A percentile compares a stretch with the other conserved stretches of the same genome.
These are phyloP conservation scores for Haliaeetus leucogaster DNA, from an alignment of 2,113 vertebrate genomes.

Conservation along the genomic window DNA sequence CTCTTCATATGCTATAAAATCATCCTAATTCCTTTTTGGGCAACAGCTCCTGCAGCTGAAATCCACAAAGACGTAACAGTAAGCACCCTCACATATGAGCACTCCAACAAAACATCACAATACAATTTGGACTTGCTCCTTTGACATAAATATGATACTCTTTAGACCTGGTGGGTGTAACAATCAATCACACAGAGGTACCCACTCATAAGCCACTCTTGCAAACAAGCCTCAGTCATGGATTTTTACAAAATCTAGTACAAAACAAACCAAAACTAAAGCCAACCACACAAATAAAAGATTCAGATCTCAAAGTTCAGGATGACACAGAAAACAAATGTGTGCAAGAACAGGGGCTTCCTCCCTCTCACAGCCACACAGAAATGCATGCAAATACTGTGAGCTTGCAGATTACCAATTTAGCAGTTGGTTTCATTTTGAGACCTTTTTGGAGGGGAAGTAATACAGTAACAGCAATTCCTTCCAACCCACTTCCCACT, in stretches of 20 bases:
- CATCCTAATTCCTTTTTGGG: background rate
- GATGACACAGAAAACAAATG: conserved; percentile 1
- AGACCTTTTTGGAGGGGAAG: conserved; percentile 34
- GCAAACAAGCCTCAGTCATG: background rate
- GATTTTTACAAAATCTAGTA: background rate
- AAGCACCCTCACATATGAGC: background rate
- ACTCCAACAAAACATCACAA: background rate
- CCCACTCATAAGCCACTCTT: background rate
- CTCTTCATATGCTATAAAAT: background rate
- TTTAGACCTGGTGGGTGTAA: background rate
- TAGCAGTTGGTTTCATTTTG: conserved; percentile 47
- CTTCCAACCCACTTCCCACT: conserved; percentile 5
- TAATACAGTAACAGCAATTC: conserved; percentile 45
- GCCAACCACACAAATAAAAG: background rate
- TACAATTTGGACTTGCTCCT: background rate
- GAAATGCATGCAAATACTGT: conserved; percentile 18
- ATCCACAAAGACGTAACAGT: background rate
- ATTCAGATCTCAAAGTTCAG: background rate
- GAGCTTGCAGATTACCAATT: background rate
- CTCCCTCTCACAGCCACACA: background rate
- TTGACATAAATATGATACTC: background rate
- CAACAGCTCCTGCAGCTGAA: background rate
- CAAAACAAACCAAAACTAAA: background rate
- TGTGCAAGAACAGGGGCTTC: background rate
- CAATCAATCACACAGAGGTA: background rate